phyloP scores from a whole-genome alignment of 2,113 vertebrate species.

The Triplophysa siluroides region DNA sequence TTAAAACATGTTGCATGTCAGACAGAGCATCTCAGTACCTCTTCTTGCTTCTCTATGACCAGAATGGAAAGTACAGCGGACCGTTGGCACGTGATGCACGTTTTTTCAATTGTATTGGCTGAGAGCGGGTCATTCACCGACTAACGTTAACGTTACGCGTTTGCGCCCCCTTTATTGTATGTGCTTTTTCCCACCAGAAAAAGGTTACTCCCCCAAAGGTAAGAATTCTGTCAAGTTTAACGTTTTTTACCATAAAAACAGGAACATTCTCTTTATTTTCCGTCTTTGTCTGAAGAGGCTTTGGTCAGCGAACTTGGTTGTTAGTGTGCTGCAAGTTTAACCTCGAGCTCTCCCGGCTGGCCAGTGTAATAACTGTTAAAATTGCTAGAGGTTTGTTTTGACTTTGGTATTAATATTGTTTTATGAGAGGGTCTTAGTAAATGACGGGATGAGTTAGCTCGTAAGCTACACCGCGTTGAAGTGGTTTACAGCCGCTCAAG shows the following conservation, averaged over 20 bases:
- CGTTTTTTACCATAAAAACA: neutral
- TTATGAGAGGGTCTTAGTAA: neutral
- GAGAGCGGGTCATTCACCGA: slow-evolving; percentile 4
- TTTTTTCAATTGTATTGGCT: slow-evolving; percentile 3
- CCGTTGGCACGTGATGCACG: slow-evolving; percentile 22
- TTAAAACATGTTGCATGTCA: neutral
- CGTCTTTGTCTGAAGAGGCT: neutral
- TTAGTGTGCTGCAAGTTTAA: slow-evolving; percentile 48
- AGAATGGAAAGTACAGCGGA: slow-evolving; percentile 19
- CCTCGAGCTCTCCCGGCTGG: neutral
- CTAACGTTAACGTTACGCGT: neutral
- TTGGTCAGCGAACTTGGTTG: neutral
- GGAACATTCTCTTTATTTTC: neutral
- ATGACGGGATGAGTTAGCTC: neutral
- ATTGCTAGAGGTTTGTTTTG: neutral
- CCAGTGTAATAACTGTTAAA: neutral
- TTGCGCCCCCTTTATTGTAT: slow-evolving; percentile 48
- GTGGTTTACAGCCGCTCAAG: neutral
- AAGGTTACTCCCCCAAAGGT: slow-evolving; percentile 35
- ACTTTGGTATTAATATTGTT: too few relatives aligned
- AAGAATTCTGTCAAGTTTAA: neutral
- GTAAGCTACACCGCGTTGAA: neutral
- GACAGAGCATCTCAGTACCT: neutral
- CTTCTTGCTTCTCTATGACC: neutral
- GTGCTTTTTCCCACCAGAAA: slow-evolving; percentile 41